Evolutionary conservation across 2,113 vertebrate species (phyloP), one percentile per base, ranked within the genome.

Genomic region (Todiramphus saurophagus): DNA sequence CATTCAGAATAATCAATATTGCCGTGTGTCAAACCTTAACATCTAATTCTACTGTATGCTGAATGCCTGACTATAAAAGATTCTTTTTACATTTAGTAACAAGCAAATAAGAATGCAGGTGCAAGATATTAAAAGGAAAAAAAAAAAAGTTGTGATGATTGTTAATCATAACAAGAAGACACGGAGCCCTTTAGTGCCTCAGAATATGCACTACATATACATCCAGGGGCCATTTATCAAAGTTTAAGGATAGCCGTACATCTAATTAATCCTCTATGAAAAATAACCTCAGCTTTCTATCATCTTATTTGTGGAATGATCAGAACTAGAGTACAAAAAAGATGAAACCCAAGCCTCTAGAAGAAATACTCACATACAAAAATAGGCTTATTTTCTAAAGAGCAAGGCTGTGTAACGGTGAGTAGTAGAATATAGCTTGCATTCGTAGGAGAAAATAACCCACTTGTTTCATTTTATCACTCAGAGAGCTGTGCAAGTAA

Each of bases 1-100:
- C 98, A 97, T 97, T 97, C 97, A 91, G 96, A 96, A 95, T 96
- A 95, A 97, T 96, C 95, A 94, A 79, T 97, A 98, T 95, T 97
- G 98, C 97, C n/a, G 63, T 77, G 97, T 84, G 95, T 96, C 97
- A 89, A 70, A 69, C 79, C 84, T 87, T 58, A 94, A 91, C 74
- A 80, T 77, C 78, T 92, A 39, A 74, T 91, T 93, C 94, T 67
- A 83, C 74, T 89, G 48, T 30, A 50, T 14, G 87, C 89, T 91
- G 89, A 89, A 95, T 77, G 94, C 87, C 83, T 86, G 78, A 77
- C 90, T 94, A 83, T 16, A 87, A 93, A 93, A 94, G 69, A 55
- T 43, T 37, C 15, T 89, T 94, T 87, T 94, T 73, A 89, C 70
- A 91, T 67, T 87, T 93, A 94, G 67, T 35, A 89, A 87, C 68